Evolutionary conservation across 2,113 vertebrate genomes (phyloP), one percentile per base, ranked within the genome.

Genomic region (Callionymus lyra): DNA sequence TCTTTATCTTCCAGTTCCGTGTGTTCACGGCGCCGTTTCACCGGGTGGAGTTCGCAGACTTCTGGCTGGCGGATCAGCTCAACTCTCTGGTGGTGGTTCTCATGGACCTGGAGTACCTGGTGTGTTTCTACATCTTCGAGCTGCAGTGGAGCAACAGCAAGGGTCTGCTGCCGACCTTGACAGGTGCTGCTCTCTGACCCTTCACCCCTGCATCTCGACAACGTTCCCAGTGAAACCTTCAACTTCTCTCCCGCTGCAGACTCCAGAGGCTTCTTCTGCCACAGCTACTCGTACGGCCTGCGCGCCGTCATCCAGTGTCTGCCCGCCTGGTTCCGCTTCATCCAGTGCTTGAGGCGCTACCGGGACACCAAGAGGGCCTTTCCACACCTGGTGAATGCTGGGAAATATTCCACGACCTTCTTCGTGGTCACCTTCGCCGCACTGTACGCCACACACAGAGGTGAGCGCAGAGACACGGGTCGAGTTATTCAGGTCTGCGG

Each of bases 391-490:
- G 90, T 93, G 66, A 99, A 99, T 2, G 96, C 96, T 54, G 96
- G 96, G 68, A 99, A 98, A 83, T 99, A 99, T 72, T 97, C 94
- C 15, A 99, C 96, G 60, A 98, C 94, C 65, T 98, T 99, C 87
- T 98, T 99, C 9, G 91, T 89, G 32, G 96, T 99, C 82, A 97
- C 91, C 35, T 99, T 99, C 53, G 81, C 87, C 48, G 94, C 94
- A 0, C 93, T 99, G 46, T 93, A 97, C 67, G 86, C 65, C 53
- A 96, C 93, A 47, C 93, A 98, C 70, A 77, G 82, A 91, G 89
- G 96, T 99, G 91, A 35, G 74, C 41, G 12, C n/a, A 13, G 21
- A 27, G 8, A 27, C 21, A 5, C 21, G 21, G 8, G 8, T 5
- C 21, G 21, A n/a, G n/a, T n/a, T n/a, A n/a, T n/a, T n/a, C n/a